Base-by-base conservation (phyloP, 23 tunicate species). In the Corella eumyota region DNA sequence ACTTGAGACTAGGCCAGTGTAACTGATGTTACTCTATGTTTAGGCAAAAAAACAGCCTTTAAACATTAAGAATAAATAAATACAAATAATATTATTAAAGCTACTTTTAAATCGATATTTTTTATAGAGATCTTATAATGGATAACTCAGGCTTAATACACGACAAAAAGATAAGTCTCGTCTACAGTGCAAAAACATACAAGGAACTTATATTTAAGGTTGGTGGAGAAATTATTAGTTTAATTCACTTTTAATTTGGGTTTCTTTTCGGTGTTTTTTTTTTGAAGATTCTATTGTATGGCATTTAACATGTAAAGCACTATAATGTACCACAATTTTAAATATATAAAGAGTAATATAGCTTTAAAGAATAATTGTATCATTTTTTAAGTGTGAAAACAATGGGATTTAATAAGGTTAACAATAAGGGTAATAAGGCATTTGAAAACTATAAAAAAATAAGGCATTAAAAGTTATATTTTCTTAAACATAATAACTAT, bases 141-240 rank as follows among this genome's bases (percentile, higher is more conserved):
- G 36, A 23, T 4, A 58, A 26, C 5, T 19, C 63, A 58, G 36
- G n/a, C 17, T 9, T 36, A 9, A 23, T 21, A 2, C 3, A 68
- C 25, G 45, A 49, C n/a, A 35, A 32, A 3, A 45, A 66, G 23
- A 78, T 76, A 24, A 37, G 38, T 0, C 36, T 78, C 31, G 27
- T 84, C 0, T 84, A 75, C 60, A 65, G 74, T 30, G 94, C 83
- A 4, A 84, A 65, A 59, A 63, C 73, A 45, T 11, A n/a, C 7
- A 53, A 84, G 34, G 77, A 84, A 46, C 65, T 84, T 9, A 35
- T 84, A 55, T 84, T 75, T 64, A 31, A 84, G 78, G 94, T 84
- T 37, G 58, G 47, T 6, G 22, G 9, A 62, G 13, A 24, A 0
- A 0, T 25, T 67, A 17, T 27, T 0, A 19, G 19, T n/a, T 0